A percentile compares a stretch with the other conserved stretches of the same genome.
Evolutionary conservation across 2,888 invertebrate genomes (phyloP).

Genomic region (Pseudoips prasinana): DNA sequence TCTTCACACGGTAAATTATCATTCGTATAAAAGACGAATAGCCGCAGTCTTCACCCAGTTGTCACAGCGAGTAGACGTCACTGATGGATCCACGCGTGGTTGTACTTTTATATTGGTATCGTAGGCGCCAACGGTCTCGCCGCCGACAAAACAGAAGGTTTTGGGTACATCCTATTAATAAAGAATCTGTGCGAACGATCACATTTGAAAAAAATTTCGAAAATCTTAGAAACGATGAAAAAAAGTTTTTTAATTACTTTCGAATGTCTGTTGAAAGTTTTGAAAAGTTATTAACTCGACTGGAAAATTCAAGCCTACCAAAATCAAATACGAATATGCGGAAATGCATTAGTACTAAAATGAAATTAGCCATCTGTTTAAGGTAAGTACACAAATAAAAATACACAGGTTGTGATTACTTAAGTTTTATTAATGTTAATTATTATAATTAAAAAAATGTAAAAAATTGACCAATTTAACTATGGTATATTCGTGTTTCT

Average conservation of each 20-base stretch:
- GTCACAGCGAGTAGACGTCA: conserved; percentile 24
- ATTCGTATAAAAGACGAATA: conserved; percentile 25
- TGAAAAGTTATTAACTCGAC: conserved; percentile 23
- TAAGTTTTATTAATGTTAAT: conserved; percentile 24
- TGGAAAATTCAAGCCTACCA: conserved; percentile 26
- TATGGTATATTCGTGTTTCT: conserved; percentile 14
- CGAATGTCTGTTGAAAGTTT: conserved; percentile 23
- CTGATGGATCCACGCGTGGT: conserved; percentile 21
- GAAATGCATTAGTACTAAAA: conserved; percentile 23
- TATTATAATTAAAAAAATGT: conserved; percentile 6
- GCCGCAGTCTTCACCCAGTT: conserved; percentile 24
- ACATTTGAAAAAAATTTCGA: conserved; percentile 20
- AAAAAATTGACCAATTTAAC: conserved; percentile 16
- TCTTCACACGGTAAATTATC: conserved; percentile 5
- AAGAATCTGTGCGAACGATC: conserved; percentile 23
- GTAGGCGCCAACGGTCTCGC: conserved; percentile 20
- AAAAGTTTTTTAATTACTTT: conserved; percentile 19
- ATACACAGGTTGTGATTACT: conserved; percentile 16
- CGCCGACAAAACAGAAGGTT: conserved; percentile 12
- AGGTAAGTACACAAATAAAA: conserved; percentile 28
- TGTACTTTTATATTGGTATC: conserved; percentile 27
- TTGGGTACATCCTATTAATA: conserved; percentile 27
- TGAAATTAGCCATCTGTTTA: conserved; percentile 27
- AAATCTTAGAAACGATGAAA: conserved; percentile 24
- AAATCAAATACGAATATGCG: conserved; percentile 28